Evolutionary conservation across 2,888 invertebrate species (phyloP), one percentile per base, ranked within the genome.

Genomic region (Temnothorax unifasciatus): DNA sequence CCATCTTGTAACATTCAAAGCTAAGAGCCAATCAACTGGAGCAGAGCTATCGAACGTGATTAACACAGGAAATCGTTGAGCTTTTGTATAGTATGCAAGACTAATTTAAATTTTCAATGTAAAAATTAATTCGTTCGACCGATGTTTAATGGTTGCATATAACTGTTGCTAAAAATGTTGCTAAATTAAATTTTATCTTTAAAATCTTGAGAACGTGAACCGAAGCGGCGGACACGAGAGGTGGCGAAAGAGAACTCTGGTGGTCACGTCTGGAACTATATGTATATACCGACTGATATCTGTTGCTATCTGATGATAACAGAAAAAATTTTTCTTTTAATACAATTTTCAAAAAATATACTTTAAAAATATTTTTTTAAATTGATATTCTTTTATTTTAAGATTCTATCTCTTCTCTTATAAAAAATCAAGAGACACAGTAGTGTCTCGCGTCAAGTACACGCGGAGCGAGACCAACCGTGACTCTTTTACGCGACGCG

Each of bases 281-380:
- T 41, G 15, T 59, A 29, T 29, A 29, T 38, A 44, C 44, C 15
- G 25, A 47, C 44, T 47, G 66, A 25, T 66, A 21, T 15, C 44
- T 66, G 64, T 21, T 66, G 41, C 64, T 66, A 44, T 44, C 44
- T 47, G 15, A 47, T 9, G 66, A 66, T 25, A 25, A 66, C 15
- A 15, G 18, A 18, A 66, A 21, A 44, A 66, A 66, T 41, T 47
- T 25, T 66, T 15, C 25, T 47, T 8, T 25, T 3, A 21, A 15
- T 6, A 0, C 21, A 15, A 25, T 41, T 66, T 21, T 15, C 38
- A 8, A 13, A 25, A 66, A n/a, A 66, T 21, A 44, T 38, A n/a
- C n/a, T 25, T 44, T 8, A 8, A 15, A 64, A 8, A 57, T 6
- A 29, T 29, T 29, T 34, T n/a, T 3, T 1, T 18, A 9, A 38